Evolutionary conservation across 2,888 invertebrate species (phyloP).

Genomic region (Cryptocheilus praepositus): DNA sequence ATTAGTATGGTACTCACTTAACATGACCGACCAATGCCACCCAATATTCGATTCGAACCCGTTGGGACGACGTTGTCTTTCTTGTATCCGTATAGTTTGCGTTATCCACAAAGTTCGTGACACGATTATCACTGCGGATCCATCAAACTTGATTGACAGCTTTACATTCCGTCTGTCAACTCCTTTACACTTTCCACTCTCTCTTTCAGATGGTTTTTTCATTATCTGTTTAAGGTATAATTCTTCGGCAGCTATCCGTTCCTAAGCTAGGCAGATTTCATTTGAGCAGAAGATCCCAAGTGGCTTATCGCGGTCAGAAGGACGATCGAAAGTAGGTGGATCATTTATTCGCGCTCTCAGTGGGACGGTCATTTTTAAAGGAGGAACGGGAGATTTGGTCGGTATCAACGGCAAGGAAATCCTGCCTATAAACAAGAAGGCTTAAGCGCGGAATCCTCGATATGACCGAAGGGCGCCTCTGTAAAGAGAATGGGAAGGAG

Average conservation of each 20-base stretch:
- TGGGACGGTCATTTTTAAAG: slow-evolving; percentile 22
- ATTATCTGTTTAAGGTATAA: no score
- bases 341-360: slow-evolving; percentile 11
- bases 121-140: no score
- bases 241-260: no score
- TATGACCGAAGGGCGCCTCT: slow-evolving; percentile 66
- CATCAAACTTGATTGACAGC: no score
- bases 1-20: slow-evolving; percentile 67
- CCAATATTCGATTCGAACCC: slow-evolving; percentile 32
- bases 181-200: no score
- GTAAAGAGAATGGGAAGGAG: background rate
- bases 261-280: no score
- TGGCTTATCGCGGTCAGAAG: slow-evolving; percentile 3
- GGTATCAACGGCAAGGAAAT: slow-evolving; percentile 50
- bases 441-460: slow-evolving; percentile 62
- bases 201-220: no score
- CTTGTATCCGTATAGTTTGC: no score
- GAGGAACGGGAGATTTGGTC: slow-evolving; percentile 13
- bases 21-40: slow-evolving; percentile 57
- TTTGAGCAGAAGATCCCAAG: no score
- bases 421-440: slow-evolving; percentile 68
- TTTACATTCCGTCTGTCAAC: no score
- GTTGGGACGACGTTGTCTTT: slow-evolving; percentile 18
- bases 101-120: no score
- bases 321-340: slow-evolving; percentile 3